These are phyloP conservation scores for Hoplodrina blanda DNA, from an alignment of 2,888 invertebrate species.

Conservation along the genomic window DNA sequence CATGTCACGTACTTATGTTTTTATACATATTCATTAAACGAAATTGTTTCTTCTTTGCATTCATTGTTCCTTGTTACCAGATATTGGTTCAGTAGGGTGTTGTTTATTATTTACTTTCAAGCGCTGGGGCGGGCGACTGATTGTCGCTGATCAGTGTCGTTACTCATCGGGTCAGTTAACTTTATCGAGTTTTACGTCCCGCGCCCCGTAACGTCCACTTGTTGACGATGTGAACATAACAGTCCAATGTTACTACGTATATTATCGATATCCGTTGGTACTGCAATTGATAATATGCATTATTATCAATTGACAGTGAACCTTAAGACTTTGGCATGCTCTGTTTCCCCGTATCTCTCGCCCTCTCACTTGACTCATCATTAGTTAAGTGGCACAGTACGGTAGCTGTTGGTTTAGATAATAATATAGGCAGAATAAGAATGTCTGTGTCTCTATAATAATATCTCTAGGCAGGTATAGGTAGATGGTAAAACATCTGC, in stretches of 20 bases:
- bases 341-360: constrained; percentile 28
- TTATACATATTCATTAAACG: constrained; percentile 21
- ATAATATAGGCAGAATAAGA: background rate
- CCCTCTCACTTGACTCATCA: constrained; percentile 28
- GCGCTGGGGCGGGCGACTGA: constrained; percentile 74
- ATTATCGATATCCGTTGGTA: constrained; percentile 54
- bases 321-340: constrained; percentile 40
- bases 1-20: constrained; percentile 13
- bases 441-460: no score
- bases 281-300: background rate
- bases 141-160: constrained; percentile 71
- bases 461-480: constrained; percentile 2
- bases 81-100: constrained; percentile 63
- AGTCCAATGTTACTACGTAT: constrained; percentile 51
- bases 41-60: constrained; percentile 11
- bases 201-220: constrained; percentile 56
- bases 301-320: constrained; percentile 52
- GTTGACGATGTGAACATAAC: constrained; percentile 54
- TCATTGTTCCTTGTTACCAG: constrained; percentile 68
- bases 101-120: constrained; percentile 74
- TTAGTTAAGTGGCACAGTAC: constrained; percentile 6
- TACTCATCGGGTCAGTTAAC: constrained; percentile 81
- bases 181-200: constrained; percentile 71
- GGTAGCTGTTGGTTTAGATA: constrained; percentile 5
- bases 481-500: constrained; percentile 15